phyloP scores from a whole-genome alignment of 2,113 vertebrate genomes.

The Petroica traversi region DNA sequence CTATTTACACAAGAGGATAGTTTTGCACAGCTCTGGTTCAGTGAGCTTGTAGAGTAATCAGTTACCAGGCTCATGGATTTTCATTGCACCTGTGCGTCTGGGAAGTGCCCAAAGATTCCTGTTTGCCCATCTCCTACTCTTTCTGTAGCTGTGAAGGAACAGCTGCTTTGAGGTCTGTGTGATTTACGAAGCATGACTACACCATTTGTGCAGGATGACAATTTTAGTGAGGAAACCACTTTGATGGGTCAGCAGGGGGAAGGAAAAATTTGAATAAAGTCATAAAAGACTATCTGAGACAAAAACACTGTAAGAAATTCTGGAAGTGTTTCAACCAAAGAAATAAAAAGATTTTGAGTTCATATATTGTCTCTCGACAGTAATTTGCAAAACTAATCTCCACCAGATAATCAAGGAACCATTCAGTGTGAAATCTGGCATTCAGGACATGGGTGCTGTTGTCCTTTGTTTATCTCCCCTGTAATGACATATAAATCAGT shows the following conservation, averaged over 20 bases:
- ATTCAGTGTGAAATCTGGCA: not conserved
- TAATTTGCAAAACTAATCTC: not conserved
- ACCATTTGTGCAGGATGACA: conserved; percentile 30
- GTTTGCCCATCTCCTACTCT: not conserved
- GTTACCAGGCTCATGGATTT: not conserved
- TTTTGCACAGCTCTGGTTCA: not conserved
- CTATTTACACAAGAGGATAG: not conserved
- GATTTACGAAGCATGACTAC: conserved; percentile 5
- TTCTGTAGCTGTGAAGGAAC: not conserved
- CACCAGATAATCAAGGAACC: not conserved
- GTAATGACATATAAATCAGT: not conserved
- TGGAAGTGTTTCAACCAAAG: conserved; percentile 10
- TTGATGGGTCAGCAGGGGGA: conserved; percentile 24
- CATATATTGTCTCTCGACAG: not conserved
- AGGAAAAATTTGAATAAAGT: conserved; percentile 3
- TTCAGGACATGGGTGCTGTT: not conserved
- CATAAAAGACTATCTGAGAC: not conserved
- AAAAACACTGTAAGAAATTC: not conserved
- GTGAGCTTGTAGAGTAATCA: not conserved
- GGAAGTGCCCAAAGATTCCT: not conserved
- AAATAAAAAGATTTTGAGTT: not conserved
- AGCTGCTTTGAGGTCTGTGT: conserved; percentile 36
- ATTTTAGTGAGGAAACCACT: conserved; percentile 17
- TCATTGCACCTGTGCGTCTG: conserved; percentile 24
- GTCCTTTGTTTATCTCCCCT: not conserved